Percentiles rank a stretch among this genome's conserved stretches.
Evolutionary conservation across 1,140 invertebrate genomes (phyloP).

Genomic region (Drosophila burlai): DNA sequence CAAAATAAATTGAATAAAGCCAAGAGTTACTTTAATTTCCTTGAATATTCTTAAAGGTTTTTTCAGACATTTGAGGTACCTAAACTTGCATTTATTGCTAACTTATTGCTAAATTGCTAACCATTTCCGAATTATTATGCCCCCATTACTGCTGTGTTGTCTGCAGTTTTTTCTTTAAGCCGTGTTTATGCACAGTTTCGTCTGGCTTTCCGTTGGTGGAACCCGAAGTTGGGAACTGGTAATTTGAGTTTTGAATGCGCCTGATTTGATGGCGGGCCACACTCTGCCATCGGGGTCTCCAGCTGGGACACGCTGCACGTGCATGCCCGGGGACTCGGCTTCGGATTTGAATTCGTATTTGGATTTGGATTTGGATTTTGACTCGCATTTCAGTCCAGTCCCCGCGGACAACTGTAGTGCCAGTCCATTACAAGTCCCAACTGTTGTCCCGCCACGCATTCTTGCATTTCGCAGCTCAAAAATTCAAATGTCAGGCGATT

Average conservation of each 20-base stretch:
- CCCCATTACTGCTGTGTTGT: background rate
- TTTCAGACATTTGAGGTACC: no score
- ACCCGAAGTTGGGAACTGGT: slow-evolving; percentile 38
- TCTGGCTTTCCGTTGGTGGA: slow-evolving; percentile 49
- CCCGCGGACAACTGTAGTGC: background rate
- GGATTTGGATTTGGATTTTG: slow-evolving; percentile 2
- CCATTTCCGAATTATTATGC: background rate
- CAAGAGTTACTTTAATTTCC: background rate
- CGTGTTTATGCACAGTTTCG: slow-evolving; percentile 63
- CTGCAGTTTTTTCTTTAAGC: slow-evolving; percentile 2
- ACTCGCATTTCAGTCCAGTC: slow-evolving; percentile 13
- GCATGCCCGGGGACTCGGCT: slow-evolving; percentile 46
- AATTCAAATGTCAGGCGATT: slow-evolving; percentile 72
- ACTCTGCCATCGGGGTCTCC: slow-evolving; percentile 59
- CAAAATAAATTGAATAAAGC: background rate
- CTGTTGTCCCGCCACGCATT: slow-evolving; percentile 58
- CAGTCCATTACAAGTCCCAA: slow-evolving; percentile 23
- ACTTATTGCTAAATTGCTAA: background rate
- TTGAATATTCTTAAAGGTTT: background rate
- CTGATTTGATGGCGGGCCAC: slow-evolving; percentile 80
- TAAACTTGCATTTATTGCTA: background rate
- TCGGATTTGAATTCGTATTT: slow-evolving; percentile 14
- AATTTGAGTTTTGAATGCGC: slow-evolving; percentile 82
- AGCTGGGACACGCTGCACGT: slow-evolving; percentile 71
- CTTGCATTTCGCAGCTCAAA: slow-evolving; percentile 49